phyloP scores from a whole-genome alignment of 2,888 invertebrate genomes.

The Gymnosoma rotundatum region DNA sequence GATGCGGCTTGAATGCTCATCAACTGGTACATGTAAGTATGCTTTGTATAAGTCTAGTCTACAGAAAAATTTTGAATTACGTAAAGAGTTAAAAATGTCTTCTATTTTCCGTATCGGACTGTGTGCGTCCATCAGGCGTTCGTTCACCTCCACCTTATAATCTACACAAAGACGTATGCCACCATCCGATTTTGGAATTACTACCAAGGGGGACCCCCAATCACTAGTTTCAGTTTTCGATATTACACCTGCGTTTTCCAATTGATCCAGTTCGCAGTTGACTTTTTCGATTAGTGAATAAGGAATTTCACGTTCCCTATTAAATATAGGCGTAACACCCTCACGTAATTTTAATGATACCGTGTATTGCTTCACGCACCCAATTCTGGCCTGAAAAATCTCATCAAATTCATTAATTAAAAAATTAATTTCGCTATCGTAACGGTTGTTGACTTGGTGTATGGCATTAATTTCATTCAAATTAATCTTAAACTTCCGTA shows the following conservation, averaged over 20 bases:
- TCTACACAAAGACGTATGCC: slow-evolving; percentile 49
- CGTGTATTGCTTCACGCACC: slow-evolving; percentile 39
- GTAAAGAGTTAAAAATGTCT: slow-evolving; percentile 62
- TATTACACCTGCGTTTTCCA: slow-evolving; percentile 35
- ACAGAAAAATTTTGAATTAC: slow-evolving; percentile 51
- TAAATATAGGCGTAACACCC: slow-evolving; percentile 39
- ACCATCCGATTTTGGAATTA: background rate
- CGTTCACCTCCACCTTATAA: slow-evolving; percentile 19
- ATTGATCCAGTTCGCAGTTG: slow-evolving; percentile 35
- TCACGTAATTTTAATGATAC: slow-evolving; percentile 43
- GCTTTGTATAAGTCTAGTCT: slow-evolving; percentile 54
- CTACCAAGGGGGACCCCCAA: background rate
- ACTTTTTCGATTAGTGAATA: slow-evolving; percentile 50
- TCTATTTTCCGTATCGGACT: slow-evolving; percentile 54
- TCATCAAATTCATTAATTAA: too few relatives aligned
- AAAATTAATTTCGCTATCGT: too few relatives aligned
- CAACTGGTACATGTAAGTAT: slow-evolving; percentile 57
- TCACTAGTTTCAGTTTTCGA: slow-evolving; percentile 39
- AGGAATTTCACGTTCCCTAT: slow-evolving; percentile 39
- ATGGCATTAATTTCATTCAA: too few relatives aligned
- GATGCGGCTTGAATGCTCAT: slow-evolving; percentile 27
- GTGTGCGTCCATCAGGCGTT: slow-evolving; percentile 8
- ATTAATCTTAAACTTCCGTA: slow-evolving; percentile 1
- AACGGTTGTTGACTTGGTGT: too few relatives aligned
- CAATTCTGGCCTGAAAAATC: slow-evolving; percentile 14